phyloP scores from a whole-genome alignment of 2,888 invertebrate genomes.

The Xestia ashworthii region DNA sequence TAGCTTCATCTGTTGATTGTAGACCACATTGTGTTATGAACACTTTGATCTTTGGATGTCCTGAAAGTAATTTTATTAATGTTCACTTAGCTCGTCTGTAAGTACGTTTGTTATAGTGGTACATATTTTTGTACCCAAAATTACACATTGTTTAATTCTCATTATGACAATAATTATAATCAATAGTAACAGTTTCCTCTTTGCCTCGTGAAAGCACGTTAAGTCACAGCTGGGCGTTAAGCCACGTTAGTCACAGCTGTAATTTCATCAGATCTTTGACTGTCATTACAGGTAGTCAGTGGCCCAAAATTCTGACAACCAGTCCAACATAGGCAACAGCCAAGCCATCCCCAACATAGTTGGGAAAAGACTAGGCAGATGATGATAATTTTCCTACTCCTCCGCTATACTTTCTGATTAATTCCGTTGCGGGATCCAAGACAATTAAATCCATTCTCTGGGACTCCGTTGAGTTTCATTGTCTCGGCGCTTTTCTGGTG shows the following conservation, averaged over 20 bases:
- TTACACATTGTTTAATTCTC: neutral
- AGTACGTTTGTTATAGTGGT: neutral
- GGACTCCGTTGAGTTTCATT: too few relatives aligned
- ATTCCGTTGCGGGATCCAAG: too few relatives aligned
- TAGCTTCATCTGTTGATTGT: conserved; percentile 79
- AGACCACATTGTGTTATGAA: conserved; percentile 57
- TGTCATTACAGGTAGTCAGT: too few relatives aligned
- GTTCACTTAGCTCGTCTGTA: neutral
- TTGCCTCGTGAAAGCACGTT: neutral
- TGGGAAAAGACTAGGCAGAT: neutral
- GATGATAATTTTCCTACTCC: neutral
- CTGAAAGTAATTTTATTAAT: conserved; percentile 24
- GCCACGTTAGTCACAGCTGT: too few relatives aligned
- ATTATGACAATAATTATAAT: neutral
- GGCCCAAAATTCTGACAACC: too few relatives aligned
- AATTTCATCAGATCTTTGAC: too few relatives aligned
- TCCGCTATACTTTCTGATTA: too few relatives aligned
- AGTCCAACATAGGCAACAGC: too few relatives aligned
- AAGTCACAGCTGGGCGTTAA: too few relatives aligned
- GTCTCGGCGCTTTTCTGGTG: too few relatives aligned
- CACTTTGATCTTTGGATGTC: conserved; percentile 40
- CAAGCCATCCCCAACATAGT: neutral
- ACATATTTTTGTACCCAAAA: neutral
- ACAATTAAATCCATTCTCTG: too few relatives aligned
- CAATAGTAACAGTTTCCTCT: neutral